Evolutionary conservation across 2,113 vertebrate genomes (phyloP).

Genomic region (Lanius collurio): DNA sequence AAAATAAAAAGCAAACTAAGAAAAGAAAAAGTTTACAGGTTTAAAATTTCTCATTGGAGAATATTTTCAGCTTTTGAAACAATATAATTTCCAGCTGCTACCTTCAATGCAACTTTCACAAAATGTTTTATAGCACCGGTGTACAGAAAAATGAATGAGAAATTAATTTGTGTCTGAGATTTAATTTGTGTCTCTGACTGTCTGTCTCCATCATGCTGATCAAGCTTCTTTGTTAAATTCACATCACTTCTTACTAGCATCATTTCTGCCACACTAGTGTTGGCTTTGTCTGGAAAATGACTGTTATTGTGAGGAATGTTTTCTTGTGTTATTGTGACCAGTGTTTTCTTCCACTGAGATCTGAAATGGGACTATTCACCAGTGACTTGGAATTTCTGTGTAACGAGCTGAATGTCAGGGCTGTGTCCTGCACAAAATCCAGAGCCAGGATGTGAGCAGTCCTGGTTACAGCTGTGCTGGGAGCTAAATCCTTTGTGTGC

Average conservation of each 20-base stretch:
- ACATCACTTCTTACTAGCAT: conserved; percentile 4
- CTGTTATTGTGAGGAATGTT: neutral
- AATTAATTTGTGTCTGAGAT: conserved; percentile 1
- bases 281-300: neutral
- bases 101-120: neutral
- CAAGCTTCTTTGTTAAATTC: conserved; percentile 21
- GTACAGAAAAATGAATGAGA: conserved; percentile 1
- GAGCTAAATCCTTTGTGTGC: neutral
- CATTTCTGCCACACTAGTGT: neutral
- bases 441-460: neutral
- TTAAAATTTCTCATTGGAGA: conserved; percentile 39
- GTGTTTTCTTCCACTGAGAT: neutral
- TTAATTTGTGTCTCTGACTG: conserved; percentile 13
- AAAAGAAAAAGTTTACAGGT: conserved; percentile 18
- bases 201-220: neutral
- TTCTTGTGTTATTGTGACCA: neutral
- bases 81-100: conserved; percentile 27
- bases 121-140: neutral
- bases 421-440: neutral
- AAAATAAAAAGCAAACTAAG: neutral
- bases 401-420: neutral
- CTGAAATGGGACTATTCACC: neutral
- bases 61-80: conserved; percentile 58
- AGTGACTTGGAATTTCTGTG: neutral
- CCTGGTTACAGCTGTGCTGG: neutral